Evolutionary conservation across 1,140 invertebrate genomes (phyloP), one percentile per base, ranked within the genome.

Genomic region (Metopolophium dirhodum): DNA sequence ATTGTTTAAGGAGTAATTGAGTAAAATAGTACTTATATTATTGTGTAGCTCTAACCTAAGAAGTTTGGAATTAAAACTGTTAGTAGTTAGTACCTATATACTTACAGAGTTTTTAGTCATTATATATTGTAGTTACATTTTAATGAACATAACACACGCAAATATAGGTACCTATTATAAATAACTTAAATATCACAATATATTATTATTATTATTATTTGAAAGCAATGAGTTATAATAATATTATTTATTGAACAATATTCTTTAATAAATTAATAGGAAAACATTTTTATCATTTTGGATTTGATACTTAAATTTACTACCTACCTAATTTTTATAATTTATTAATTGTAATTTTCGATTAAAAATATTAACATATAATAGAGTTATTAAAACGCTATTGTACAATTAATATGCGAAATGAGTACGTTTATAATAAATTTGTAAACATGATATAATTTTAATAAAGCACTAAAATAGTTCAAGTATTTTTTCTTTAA

Each of bases 191-290:
- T 41, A 45, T 22, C 41, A 45, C 37, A 85, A n/a, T 85, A 26
- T 45, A 85, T 85, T 85, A 85, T 45, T 85, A 85, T 45, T 45
- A 85, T 85, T 85, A 85, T 45, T 85, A 85, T 45, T 85, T 26
- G 23, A 41, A 45, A 85, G 41, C 23, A 77, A 77, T 18, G 61
- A 77, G 30, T 77, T 18, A 35, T 18, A 68, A 18, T n/a, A 77
- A 20, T 77, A 77, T n/a, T n/a, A n/a, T 77, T 77, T 35, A 77
- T 77, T 18, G 1, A 77, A 14, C n/a, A 0, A 7, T 77, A 77
- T 77, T 77, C 30, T 77, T 77, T 77, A n/a, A n/a, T n/a, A 77
- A 20, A n/a, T 14, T 14, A 14, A n/a, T 82, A 3, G 18, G 3
- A 83, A 82, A 23, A 83, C 3, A 37, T 7, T 3, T 7, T 0